Base-by-base conservation (phyloP, 2,888 invertebrate species). In the Onchidella celtica region DNA sequence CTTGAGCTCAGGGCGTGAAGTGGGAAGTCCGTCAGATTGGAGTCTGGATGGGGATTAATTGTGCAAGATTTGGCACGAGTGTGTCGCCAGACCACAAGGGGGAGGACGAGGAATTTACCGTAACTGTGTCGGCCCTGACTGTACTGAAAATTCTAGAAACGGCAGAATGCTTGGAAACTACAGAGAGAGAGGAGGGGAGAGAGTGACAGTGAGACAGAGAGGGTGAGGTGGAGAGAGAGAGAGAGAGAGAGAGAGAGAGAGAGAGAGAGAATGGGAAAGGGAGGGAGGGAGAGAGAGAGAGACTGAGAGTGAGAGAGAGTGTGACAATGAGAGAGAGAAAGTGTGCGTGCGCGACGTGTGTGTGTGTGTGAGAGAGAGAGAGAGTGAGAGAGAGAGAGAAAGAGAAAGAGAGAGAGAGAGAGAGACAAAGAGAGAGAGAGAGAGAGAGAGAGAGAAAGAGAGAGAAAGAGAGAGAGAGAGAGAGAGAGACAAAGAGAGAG, bases 271-370 rank as follows among this genome's bases (percentile, higher is more conserved):
- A 17, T 47, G 17, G 17, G 17, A 47, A 47, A 11, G 47, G 9
- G 47, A 17, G 32, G 21, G 59, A 73, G 73, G 32, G 59, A 57
- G 17, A 59, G 59, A 57, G 57, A 29, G 57, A 57, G 14, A 57
- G 59, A 29, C 3, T 24, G 59, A 29, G 59, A 73, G 73, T 57
- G 59, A 73, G 73, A 73, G 32, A 57, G 57, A 73, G 32, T 57
- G 32, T 40, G 59, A 57, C n/a, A 57, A 32, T 40, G 73, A 73
- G 59, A 73, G 73, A 73, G 59, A 73, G 59, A 73, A 27, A 73
- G 73, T 11, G 32, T 24, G 29, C 1, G 59, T 27, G 47, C 9
- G 47, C 9, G 47, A 24, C 11, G 69, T n/a, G n/a, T n/a, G n/a
- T n/a, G n/a, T n/a, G n/a, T n/a, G n/a, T n/a, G n/a, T n/a, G n/a